These are phyloP conservation scores for Saturnia japonica DNA, from an alignment of 2,888 invertebrate genomes.

Conservation along the genomic window DNA sequence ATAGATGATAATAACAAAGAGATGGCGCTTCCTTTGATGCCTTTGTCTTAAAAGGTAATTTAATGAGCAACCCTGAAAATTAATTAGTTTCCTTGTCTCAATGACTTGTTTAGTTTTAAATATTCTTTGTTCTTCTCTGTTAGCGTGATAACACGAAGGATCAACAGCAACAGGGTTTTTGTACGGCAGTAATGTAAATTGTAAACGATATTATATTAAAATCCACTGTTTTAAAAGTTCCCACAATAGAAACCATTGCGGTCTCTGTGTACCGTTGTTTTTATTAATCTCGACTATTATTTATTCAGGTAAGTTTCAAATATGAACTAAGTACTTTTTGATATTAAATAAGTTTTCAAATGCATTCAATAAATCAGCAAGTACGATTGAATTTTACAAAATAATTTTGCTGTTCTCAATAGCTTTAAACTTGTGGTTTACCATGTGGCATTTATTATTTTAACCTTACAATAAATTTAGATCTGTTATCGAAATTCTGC, in stretches of 20 bases:
- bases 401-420: too few relatives aligned
- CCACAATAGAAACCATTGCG: conserved; percentile 31
- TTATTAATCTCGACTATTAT: conserved; percentile 36
- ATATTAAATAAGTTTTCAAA: too few relatives aligned
- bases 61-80: conserved; percentile 9
- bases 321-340: too few relatives aligned
- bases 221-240: conserved; percentile 29
- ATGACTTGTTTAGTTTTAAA: conserved; percentile 12
- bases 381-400: too few relatives aligned
- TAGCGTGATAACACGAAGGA: conserved; percentile 5
- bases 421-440: neutral
- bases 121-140: conserved; percentile 36
- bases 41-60: conserved; percentile 3
- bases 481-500: too few relatives aligned
- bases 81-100: conserved; percentile 12
- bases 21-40: neutral
- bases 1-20: too few relatives aligned
- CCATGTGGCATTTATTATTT: neutral
- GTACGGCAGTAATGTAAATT: neutral
- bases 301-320: conserved; percentile 10
- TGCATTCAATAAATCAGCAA: too few relatives aligned
- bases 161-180: neutral
- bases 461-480: neutral
- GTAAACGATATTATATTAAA: conserved; percentile 17
- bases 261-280: conserved; percentile 32